Conservation (phyloP, 2,113 vertebrate species). For the Lynx canadensis region DNA sequence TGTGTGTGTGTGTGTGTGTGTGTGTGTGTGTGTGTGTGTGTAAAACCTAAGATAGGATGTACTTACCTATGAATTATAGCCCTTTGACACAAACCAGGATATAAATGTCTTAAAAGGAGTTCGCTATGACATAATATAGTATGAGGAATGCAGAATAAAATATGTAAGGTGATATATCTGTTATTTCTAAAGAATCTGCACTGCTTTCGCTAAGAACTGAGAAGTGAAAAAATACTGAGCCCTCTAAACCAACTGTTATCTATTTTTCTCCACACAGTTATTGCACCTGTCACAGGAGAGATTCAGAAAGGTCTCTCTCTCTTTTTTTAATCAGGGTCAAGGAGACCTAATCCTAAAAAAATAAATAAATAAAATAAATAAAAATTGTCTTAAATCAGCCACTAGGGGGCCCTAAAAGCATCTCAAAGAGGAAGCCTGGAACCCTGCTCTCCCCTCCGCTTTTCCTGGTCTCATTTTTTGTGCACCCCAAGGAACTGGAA, state of each 20-base stretch:
- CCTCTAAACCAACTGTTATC: conserved; percentile 15
- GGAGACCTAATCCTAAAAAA: conserved; percentile 7
- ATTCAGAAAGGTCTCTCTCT: neutral
- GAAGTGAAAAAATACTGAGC: conserved; percentile 8
- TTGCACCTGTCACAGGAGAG: conserved; percentile 20
- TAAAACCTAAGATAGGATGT: neutral
- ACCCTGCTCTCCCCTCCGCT: neutral
- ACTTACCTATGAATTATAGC: conserved; percentile 50
- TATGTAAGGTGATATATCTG: conserved; percentile 45
- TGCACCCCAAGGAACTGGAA: neutral
- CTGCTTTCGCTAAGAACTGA: conserved; percentile 32
- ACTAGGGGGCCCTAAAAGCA: conserved; percentile 79
- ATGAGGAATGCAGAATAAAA: conserved; percentile 45
- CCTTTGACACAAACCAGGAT: conserved; percentile 47
- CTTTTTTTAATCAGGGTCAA: conserved; percentile 44
- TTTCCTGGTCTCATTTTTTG: neutral
- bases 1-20: neutral
- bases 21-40: too few species aligned
- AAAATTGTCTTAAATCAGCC: conserved; percentile 38
- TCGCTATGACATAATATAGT: conserved; percentile 28
- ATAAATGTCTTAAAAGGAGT: conserved; percentile 51
- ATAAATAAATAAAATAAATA: neutral
- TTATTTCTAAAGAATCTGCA: conserved; percentile 48
- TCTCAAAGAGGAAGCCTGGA: conserved; percentile 49
- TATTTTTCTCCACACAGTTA: conserved; percentile 36